phyloP scores from a whole-genome alignment of 2,797 vertebrate species.

The Macrochelys suwanniensis region DNA sequence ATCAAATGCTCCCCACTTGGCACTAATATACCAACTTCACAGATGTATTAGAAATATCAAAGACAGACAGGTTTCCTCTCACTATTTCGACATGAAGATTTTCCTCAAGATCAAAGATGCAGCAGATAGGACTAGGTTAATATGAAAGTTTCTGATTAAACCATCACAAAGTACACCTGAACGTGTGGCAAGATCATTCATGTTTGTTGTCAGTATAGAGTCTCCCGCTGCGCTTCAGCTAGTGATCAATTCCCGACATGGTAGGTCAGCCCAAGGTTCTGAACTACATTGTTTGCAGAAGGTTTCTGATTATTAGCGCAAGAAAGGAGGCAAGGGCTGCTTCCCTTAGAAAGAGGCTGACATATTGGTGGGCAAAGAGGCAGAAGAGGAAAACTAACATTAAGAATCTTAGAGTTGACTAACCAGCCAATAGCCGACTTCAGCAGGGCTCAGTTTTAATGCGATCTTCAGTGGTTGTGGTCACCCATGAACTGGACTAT shows the following conservation, averaged over 20 bases:
- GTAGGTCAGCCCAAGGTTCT: constrained; percentile 42
- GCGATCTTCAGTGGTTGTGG: not conserved
- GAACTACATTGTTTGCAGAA: constrained; percentile 65
- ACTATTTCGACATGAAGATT: constrained; percentile 7
- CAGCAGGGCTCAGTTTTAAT: constrained; percentile 16
- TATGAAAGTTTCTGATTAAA: constrained; percentile 1
- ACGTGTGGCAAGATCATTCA: fast-evolving
- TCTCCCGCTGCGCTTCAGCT: constrained; percentile 13
- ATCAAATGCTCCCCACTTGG: not conserved
- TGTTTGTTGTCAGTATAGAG: constrained; percentile 18
- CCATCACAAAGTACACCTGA: not conserved
- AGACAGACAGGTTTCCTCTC: constrained; percentile 6
- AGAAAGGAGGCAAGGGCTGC: constrained; percentile 32
- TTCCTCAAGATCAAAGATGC: not conserved
- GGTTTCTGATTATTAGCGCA: constrained; percentile 51
- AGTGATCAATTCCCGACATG: constrained; percentile 52
- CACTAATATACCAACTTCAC: constrained; percentile 20
- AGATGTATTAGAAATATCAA: not conserved
- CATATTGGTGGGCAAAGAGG: not conserved
- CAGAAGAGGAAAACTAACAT: constrained; percentile 4
- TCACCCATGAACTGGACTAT: not conserved
- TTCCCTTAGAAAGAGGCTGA: constrained; percentile 30
- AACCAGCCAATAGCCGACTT: not conserved
- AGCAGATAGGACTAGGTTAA: constrained; percentile 3
- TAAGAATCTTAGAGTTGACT: not conserved